Base-by-base conservation (phyloP, 2,797 vertebrate genomes). In the Onychomys arenicola region DNA sequence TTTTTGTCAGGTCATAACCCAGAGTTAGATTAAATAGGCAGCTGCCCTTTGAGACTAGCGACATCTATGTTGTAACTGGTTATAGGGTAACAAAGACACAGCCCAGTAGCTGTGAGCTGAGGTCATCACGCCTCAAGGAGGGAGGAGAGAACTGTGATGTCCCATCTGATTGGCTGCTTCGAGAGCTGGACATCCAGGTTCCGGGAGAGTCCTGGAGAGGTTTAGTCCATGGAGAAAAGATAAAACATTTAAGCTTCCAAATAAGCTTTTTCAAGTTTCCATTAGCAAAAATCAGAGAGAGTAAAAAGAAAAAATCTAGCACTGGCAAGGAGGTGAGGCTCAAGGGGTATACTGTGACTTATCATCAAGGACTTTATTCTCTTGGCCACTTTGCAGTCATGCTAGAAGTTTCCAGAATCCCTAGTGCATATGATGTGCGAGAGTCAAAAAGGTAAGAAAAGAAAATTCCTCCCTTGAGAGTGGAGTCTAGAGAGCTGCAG, bases 401-500 rank as follows among this genome's bases (percentile, higher is more conserved):
- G 99, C 99, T 98, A 99, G 99, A 98, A 99, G 98, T 99, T 99
- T 99, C 98, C 98, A 98, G 98, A 99, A 98, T 99, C 98, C 98
- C 99, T 98, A 98, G 98, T 98, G 98, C 99, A 99, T 99, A 98
- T 97, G 97, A 98, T 99, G 98, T 99, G 98, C 99, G 98, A 99
- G 97, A 98, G 98, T 98, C 97, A 98, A 98, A 98, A 83, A 98
- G 94, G 96, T 98, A 98, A 98, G 95, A 98, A 98, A 98, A 98
- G 98, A 99, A 99, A 99, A 99, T 98, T 97, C 98, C 98, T 98
- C 98, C 98, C 98, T 98, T 92, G 2, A 96, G 97, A 97, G 96
- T 98, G 97, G 98, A 98, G 98, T 98, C 97, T 98, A 98, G 97
- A 98, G 98, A 99, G 98, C 98, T 98, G 98, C 97, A 98, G 98